Evolutionary conservation across 2,888 invertebrate species (phyloP).

Genomic region (Drosophila atripex): DNA sequence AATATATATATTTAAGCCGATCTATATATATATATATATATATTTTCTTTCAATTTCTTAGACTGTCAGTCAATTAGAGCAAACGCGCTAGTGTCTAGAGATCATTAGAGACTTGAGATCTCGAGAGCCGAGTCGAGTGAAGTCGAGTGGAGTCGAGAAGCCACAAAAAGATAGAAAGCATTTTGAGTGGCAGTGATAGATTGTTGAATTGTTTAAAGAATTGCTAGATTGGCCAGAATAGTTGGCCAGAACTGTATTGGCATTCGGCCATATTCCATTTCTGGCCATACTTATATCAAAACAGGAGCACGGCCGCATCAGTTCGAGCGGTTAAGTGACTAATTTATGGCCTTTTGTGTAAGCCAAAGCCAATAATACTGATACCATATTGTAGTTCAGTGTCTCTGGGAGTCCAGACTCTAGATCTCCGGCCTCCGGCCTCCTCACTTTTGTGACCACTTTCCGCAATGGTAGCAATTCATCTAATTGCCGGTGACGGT

Average conservation of each 20-base stretch:
- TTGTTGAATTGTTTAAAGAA: constrained; percentile 59
- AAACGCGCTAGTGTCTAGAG: constrained; percentile 51
- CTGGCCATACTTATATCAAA: constrained; percentile 66
- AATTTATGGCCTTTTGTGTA: constrained; percentile 79
- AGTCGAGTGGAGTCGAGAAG: constrained; percentile 6
- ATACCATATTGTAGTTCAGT: constrained; percentile 39
- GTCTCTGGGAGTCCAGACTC: constrained; percentile 2
- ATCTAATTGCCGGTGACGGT: constrained; percentile 49
- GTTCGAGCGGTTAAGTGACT: constrained; percentile 70
- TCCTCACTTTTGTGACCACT: constrained; percentile 26
- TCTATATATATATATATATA: neutral
- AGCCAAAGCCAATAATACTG: constrained; percentile 53
- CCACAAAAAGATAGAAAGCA: constrained; percentile 44
- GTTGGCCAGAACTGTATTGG: constrained; percentile 42
- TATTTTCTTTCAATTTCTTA: neutral
- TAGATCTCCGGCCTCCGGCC: neutral
- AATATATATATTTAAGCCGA: neutral
- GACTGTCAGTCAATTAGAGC: constrained; percentile 67
- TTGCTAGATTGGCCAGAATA: constrained; percentile 47
- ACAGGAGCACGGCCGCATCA: constrained; percentile 57
- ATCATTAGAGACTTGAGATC: constrained; percentile 59
- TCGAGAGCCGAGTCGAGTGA: neutral
- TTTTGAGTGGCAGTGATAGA: constrained; percentile 74
- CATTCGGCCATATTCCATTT: constrained; percentile 67
- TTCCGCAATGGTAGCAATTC: constrained; percentile 50